These are phyloP conservation scores for Agraylea sexmaculata DNA, from an alignment of 1,140 invertebrate species.

Conservation along the genomic window DNA sequence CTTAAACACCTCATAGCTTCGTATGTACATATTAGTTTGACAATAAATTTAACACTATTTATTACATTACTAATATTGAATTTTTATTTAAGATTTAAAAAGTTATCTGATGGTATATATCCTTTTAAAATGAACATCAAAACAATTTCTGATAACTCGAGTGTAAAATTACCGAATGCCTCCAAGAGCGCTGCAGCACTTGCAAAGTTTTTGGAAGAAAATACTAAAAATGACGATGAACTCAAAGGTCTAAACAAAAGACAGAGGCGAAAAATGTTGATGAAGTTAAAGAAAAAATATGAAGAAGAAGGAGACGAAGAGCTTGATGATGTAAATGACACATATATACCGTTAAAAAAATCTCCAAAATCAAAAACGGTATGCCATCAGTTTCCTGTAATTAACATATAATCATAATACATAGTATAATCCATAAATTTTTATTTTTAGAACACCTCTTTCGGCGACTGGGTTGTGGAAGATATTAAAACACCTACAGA, in stretches of 20 bases:
- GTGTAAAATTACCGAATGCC: constrained; percentile 15
- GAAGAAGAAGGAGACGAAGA: constrained; percentile 5
- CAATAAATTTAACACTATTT: constrained; percentile 1
- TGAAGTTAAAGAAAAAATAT: constrained; percentile 11
- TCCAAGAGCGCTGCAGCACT: constrained; percentile 22
- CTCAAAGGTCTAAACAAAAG: constrained; percentile 20
- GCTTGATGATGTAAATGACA: constrained; percentile 6
- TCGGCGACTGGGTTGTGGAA: constrained; percentile 15
- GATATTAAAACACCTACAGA: no score
- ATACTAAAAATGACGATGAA: constrained; percentile 16
- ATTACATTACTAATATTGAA: background rate
- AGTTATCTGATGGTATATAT: constrained; percentile 25
- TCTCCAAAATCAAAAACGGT: constrained; percentile 9
- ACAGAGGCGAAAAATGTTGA: constrained; percentile 16
- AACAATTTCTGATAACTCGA: constrained; percentile 10
- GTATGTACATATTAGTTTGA: background rate
- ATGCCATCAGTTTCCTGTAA: no score
- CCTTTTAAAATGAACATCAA: constrained; percentile 21
- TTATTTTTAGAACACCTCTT: constrained; percentile 5
- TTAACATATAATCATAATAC: background rate
- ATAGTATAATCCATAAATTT: constrained; percentile 1
- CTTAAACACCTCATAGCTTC: constrained; percentile 20
- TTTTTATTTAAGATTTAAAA: constrained; percentile 26
- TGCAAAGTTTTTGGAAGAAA: constrained; percentile 23
- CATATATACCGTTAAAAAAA: background rate